Percentiles rank a stretch among this genome's conserved stretches.
These are phyloP conservation scores for Caenorhabditis sp. DNA, from an alignment of 2,888 invertebrate genomes.

Conservation along the genomic window DNA sequence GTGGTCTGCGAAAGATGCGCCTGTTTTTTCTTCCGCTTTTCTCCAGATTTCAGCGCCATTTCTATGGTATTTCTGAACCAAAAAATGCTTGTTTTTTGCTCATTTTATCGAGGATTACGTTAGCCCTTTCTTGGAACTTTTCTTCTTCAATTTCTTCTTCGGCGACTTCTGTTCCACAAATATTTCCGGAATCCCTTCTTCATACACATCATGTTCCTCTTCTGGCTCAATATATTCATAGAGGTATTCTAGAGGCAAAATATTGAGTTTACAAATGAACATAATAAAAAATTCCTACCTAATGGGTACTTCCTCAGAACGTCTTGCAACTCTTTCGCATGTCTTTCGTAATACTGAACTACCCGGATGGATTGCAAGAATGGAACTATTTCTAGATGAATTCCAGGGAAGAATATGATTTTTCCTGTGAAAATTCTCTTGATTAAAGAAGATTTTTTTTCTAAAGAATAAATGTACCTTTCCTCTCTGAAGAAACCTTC, in stretches of 20 bases:
- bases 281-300: slow-evolving; percentile 33
- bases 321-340: slow-evolving; percentile 47
- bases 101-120: too few species aligned
- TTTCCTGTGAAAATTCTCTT: slow-evolving; percentile 60
- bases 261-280: background rate
- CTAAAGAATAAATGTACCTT: too few species aligned
- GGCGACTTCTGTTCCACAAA: slow-evolving; percentile 45
- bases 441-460: background rate
- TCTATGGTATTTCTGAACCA: slow-evolving; percentile 46
- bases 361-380: slow-evolving; percentile 68
- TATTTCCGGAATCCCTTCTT: slow-evolving; percentile 35
- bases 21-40: slow-evolving; percentile 45
- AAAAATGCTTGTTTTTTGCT: background rate
- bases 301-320: slow-evolving; percentile 58
- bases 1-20: slow-evolving; percentile 34
- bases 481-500: slow-evolving; percentile 66
- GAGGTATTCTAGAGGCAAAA: slow-evolving; percentile 51
- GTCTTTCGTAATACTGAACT: slow-evolving; percentile 45
- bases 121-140: slow-evolving; percentile 53
- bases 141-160: slow-evolving; percentile 55
- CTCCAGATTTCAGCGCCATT: slow-evolving; percentile 51
- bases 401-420: slow-evolving; percentile 71
- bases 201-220: slow-evolving; percentile 48
- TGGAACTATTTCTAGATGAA: slow-evolving; percentile 71
- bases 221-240: slow-evolving; percentile 60